A percentile compares a stretch with the other conserved stretches of the same genome.
These are phyloP conservation scores for Hyles euphorbiae DNA, from an alignment of 1,140 invertebrate species.

Conservation along the genomic window DNA sequence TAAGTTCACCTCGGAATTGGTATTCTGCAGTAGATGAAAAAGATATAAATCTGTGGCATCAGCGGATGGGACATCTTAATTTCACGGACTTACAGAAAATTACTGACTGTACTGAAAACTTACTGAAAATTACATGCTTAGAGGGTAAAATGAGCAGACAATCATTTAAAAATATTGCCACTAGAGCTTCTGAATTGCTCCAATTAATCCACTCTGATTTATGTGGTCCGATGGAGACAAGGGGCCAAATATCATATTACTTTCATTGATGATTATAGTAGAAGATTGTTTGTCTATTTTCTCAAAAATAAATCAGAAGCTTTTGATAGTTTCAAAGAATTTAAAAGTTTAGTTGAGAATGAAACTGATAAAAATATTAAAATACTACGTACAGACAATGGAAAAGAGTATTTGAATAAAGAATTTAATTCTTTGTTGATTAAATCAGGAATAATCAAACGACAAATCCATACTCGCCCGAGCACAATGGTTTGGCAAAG, in stretches of 20 bases:
- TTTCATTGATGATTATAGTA: conserved; percentile 57
- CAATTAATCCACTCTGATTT: conserved; percentile 57
- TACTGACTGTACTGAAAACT: conserved; percentile 12
- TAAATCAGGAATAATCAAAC: conserved; percentile 42
- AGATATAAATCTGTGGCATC: conserved; percentile 30
- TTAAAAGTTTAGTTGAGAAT: conserved; percentile 40
- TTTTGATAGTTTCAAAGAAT: conserved; percentile 44
- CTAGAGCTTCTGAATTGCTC: conserved; percentile 29
- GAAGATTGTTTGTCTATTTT: conserved; percentile 22
- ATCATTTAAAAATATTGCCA: conserved; percentile 22
- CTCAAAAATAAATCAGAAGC: conserved; percentile 37
- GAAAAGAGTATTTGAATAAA: conserved; percentile 51
- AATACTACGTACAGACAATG: conserved; percentile 58
- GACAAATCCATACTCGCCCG: conserved; percentile 42
- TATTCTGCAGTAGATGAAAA: conserved; percentile 8
- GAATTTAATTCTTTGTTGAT: conserved; percentile 40
- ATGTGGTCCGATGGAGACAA: conserved; percentile 57
- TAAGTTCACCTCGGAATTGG: no score
- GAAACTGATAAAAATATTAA: conserved; percentile 41
- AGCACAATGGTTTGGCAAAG: conserved; percentile 61
- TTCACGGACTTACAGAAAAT: conserved; percentile 28
- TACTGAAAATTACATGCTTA: no score
- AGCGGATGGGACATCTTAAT: conserved; percentile 36
- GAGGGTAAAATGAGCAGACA: conserved; percentile 30
- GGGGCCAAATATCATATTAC: conserved; percentile 54